Evolutionary conservation across 2,797 vertebrate genomes (phyloP), one percentile per base, ranked within the genome.

Genomic region (Bovichtus variegatus): DNA sequence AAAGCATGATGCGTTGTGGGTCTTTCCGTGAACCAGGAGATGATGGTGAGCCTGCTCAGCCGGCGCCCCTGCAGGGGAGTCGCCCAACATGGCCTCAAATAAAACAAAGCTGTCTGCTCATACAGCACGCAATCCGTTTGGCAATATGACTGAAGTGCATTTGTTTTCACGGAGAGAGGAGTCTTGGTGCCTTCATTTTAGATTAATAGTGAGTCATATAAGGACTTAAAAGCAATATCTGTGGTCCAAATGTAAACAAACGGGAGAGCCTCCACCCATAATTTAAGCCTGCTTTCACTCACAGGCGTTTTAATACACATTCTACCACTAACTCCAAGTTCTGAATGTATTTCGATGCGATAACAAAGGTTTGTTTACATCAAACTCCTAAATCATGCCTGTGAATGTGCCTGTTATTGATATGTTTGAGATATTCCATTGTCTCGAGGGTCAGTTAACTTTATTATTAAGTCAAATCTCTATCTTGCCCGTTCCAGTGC

Each of bases 21-120:
- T 99, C 98, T 82, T 99, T 99, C 95, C 96, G 98, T 59, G 98
- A 99, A 90, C 95, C 97, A 15, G 93, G 95, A 81, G 98, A 99
- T 0, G 98, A 99, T 46, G 98, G 98, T 99, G 94, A 97, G 96
- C 82, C 19, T 38, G 41, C 21, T 51, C 13, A 38, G 59, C 53
- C 43, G 18, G 40, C 10, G 71, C 66, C 27, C n/a, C 53, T 68
- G 40, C 51, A 40, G 62, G 63, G 76, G 43, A 83, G 63, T 65
- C 9, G 9, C 47, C 27, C 51, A 40, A 60, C 38, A 51, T 59
- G 60, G 50, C 65, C 66, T 64, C 13, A 60, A 74, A 75, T 78
- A 16, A 89, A 73, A 68, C 47, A 76, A 77, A 87, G 23, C 53
- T 69, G 25, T 59, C 34, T 6, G 18, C 57, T 75, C 13, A 5